Conservation (phyloP, 2,113 vertebrate genomes). For the Antigone vipio region DNA sequence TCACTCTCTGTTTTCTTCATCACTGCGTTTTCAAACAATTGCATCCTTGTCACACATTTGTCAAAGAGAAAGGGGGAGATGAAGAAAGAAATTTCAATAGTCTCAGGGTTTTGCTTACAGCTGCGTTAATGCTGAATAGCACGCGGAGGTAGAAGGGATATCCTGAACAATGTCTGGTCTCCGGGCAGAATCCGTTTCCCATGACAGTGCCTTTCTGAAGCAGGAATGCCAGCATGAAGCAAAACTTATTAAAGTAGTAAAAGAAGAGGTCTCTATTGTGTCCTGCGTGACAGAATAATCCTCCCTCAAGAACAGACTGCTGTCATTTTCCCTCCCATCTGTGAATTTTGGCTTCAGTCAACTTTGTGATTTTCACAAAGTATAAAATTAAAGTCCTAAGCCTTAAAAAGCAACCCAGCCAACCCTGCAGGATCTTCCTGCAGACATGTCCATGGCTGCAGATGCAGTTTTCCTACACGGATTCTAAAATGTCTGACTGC, state of each 20-base stretch:
- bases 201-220: constrained; percentile 71
- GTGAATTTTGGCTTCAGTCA: constrained; percentile 58
- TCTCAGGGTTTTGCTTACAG: constrained; percentile 46
- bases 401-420: not conserved
- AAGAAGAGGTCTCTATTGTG: constrained; percentile 73
- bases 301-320: constrained; percentile 66
- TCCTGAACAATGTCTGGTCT: constrained; percentile 70
- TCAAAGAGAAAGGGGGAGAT: constrained; percentile 48
- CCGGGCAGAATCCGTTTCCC: constrained; percentile 69
- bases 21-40: constrained; percentile 39
- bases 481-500: not conserved
- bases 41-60: constrained; percentile 55
- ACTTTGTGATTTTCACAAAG: constrained; percentile 31
- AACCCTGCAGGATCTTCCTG: not conserved
- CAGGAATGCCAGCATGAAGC: constrained; percentile 75
- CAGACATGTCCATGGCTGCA: not conserved
- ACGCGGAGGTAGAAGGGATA: constrained; percentile 55
- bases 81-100: constrained; percentile 59
- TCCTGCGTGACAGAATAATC: constrained; percentile 73
- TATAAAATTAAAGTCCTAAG: constrained; percentile 27
- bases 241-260: constrained; percentile 75
- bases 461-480: not conserved
- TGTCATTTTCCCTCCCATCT: constrained; percentile 65
- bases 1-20: not conserved
- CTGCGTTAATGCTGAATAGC: constrained; percentile 48